Evolutionary conservation across 2,888 invertebrate genomes (phyloP).

Genomic region (Apeira syringaria): DNA sequence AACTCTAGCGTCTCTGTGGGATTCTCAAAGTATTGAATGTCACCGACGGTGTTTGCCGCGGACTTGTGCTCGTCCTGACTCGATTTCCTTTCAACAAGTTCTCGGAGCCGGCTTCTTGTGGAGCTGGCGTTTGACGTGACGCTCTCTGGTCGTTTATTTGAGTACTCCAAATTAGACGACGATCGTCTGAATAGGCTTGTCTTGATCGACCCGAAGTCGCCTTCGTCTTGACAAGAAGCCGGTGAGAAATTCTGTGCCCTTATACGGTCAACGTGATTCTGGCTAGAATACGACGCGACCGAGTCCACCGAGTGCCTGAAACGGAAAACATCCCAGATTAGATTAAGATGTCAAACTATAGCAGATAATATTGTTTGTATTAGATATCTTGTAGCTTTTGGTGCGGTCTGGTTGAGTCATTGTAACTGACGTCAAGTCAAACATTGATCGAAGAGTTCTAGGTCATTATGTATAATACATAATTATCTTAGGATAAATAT

Average conservation of each 20-base stretch:
- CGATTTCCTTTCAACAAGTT: conserved; percentile 80
- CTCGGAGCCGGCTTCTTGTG: conserved; percentile 81
- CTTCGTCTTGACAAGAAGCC: conserved; percentile 81
- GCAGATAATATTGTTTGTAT: conserved; percentile 62
- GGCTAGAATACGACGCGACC: conserved; percentile 84
- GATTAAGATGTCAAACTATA: conserved; percentile 53
- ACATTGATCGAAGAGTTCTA: conserved; percentile 44
- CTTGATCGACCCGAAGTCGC: conserved; percentile 78
- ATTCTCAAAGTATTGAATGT: conserved; percentile 80
- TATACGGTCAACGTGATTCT: conserved; percentile 84
- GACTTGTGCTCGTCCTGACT: conserved; percentile 78
- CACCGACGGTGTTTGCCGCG: conserved; percentile 74
- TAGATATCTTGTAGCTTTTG: conserved; percentile 54
- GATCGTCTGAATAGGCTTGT: conserved; percentile 78
- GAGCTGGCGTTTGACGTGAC: conserved; percentile 77
- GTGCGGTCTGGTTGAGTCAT: conserved; percentile 53
- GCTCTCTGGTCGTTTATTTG: conserved; percentile 73
- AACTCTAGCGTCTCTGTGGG: conserved; percentile 78
- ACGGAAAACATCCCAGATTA: conserved; percentile 65
- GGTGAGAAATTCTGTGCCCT: conserved; percentile 81
- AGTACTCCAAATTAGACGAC: conserved; percentile 72
- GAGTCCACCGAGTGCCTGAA: conserved; percentile 84
- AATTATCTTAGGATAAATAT: conserved; percentile 24
- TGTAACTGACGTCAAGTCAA: conserved; percentile 45
- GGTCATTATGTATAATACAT: conserved; percentile 12